These are phyloP conservation scores for Syngnathus scovelli DNA, from an alignment of 2,113 vertebrate genomes.

Conservation along the genomic window DNA sequence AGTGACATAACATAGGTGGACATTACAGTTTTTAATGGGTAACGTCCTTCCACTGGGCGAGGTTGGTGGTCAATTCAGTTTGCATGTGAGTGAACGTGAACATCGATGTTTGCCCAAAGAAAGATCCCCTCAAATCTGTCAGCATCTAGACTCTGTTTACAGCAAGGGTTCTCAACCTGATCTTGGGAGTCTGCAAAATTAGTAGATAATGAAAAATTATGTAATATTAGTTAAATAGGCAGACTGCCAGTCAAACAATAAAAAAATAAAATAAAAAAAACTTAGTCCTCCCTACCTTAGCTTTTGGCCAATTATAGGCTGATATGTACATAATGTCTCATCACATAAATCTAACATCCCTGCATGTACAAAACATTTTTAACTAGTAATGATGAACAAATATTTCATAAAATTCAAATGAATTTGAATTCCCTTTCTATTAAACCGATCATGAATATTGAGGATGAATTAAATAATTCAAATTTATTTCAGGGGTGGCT, in stretches of 20 bases:
- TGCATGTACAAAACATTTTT: background rate
- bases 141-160: background rate
- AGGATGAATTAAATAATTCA: background rate
- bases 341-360: too few species aligned
- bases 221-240: background rate
- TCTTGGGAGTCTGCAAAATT: background rate
- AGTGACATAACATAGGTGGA: slow-evolving; percentile 21
- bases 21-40: background rate
- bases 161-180: background rate
- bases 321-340: too few species aligned
- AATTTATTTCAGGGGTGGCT: too few species aligned
- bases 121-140: background rate
- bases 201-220: background rate
- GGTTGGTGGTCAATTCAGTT: background rate
- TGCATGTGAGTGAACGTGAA: background rate
- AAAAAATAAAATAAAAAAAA: accelerated
- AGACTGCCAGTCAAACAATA: background rate
- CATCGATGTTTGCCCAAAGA: background rate
- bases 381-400: background rate
- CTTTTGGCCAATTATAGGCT: too few species aligned
- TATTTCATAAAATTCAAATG: background rate
- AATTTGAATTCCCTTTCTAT: background rate
- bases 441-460: background rate
- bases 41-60: background rate
- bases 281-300: too few species aligned